Percentiles rank a stretch among this genome's conserved stretches.
phyloP scores from a whole-genome alignment of 2,888 invertebrate species.

The Agriopis leucophaearia region DNA sequence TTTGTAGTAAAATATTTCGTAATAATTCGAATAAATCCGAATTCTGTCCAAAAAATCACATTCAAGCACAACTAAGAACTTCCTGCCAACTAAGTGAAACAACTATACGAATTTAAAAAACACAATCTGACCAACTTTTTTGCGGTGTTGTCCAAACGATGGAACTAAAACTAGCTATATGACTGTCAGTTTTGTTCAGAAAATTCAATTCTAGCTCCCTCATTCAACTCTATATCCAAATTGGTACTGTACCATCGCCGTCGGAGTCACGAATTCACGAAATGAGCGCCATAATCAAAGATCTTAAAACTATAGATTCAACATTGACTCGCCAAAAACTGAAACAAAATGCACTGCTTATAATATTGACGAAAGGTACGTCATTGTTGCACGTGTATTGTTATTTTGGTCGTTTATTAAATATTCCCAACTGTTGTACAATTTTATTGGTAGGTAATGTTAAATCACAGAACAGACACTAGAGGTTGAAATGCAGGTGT shows the following conservation, averaged over 20 bases:
- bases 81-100: not conserved
- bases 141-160: not conserved
- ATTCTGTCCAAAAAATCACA: no score
- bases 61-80: not conserved
- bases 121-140: not conserved
- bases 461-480: no score
- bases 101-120: slow-evolving; percentile 2
- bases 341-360: slow-evolving; percentile 36
- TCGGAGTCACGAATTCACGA: slow-evolving; percentile 70
- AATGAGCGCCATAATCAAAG: slow-evolving; percentile 66
- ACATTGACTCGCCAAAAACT: slow-evolving; percentile 84
- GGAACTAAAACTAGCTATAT: not conserved
- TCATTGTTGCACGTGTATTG: no score
- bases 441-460: no score
- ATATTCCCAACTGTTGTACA: no score
- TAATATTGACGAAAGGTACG: no score
- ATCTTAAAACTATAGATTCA: no score
- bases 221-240: not conserved
- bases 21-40: no score
- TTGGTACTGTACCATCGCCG: slow-evolving; percentile 1
- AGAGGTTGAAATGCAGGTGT: no score
- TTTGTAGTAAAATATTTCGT: no score
- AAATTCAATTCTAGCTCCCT: not conserved
- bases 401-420: no score
- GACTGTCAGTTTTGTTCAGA: not conserved